Conservation (phyloP, 2,888 invertebrate genomes). For the Cephus pulcher region DNA sequence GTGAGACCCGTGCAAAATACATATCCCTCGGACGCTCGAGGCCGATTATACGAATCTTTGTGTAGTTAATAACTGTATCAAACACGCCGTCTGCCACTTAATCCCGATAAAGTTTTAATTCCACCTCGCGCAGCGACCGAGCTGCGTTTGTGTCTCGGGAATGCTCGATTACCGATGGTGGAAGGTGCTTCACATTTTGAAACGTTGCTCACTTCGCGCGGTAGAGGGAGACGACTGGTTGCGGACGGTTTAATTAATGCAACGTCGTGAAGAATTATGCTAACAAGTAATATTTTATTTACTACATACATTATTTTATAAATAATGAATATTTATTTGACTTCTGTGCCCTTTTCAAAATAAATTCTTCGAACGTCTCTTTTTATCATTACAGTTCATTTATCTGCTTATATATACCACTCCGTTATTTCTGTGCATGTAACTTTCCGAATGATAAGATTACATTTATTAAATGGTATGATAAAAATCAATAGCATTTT, state of each 20-base stretch:
- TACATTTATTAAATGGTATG: not conserved
- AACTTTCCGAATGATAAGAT: not conserved
- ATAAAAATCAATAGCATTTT: not conserved
- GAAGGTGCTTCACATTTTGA: not conserved
- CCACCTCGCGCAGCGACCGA: not conserved
- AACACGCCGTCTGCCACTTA: not conserved
- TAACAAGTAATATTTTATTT: not conserved
- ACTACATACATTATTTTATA: not conserved
- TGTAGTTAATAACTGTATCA: not conserved
- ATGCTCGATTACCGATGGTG: not conserved
- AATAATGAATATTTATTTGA: not conserved
- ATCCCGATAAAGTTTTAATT: not conserved
- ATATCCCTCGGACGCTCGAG: not conserved
- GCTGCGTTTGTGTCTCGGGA: not conserved
- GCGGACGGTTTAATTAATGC: not conserved
- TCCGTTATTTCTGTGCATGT: too few species aligned
- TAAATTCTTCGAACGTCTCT: too few species aligned
- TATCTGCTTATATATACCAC: too few species aligned
- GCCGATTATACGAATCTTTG: not conserved
- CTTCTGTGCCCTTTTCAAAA: too few species aligned
- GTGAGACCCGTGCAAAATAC: not conserved
- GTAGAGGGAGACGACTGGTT: not conserved
- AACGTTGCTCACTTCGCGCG: not conserved
- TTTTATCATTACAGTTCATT: too few species aligned
- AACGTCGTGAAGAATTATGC: not conserved